Evolutionary conservation across 1,140 invertebrate genomes (phyloP), one percentile per base, ranked within the genome.

Genomic region (Anoplolepis gracilipes): DNA sequence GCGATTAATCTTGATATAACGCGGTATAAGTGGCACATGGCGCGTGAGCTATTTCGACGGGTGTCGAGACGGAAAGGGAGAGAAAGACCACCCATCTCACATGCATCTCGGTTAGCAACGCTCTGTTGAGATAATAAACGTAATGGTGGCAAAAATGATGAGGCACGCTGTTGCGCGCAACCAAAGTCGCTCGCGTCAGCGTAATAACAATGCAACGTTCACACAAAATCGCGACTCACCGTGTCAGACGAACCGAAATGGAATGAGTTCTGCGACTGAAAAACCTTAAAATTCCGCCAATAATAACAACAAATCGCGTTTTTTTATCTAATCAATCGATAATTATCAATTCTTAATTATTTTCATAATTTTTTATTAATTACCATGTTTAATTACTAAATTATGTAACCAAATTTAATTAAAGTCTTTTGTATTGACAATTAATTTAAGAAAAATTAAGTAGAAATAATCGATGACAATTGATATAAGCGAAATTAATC

Each of bases 1-100:
- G 16, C 33, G 84, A 89, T 86, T 64, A 72, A 82, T 85, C 87
- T 65, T 76, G 87, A 89, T 88, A 85, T 75, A 87, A 81, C 67
- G 30, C 28, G 19, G 28, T 57, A 28, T 73, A 78, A 65, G 73
- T 75, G 67, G 82, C 69, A 88, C 33, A 70, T 42, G 22, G 65
- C 39, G 49, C 22, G 64, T 11, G 42, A 78, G 84, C 59, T 25
- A 39, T 79, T 88, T 85, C 67, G 86, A 85, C 86, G 70, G 55
- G 42, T 85, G 73, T 46, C 19, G 33, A 81, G 78, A 61, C n/a
- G 33, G 55, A 33, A 8, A 22, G 25, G 42, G n/a, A 33, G 55
- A 28, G 25, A 59, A 36, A 59, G 84, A 76, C 82, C 76, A 78
- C 76, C 57, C 87, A 88, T 55, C 28, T 64, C 7, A 69, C 30